phyloP scores from a whole-genome alignment of 1,140 invertebrate species.

The Plodia interpunctella region DNA sequence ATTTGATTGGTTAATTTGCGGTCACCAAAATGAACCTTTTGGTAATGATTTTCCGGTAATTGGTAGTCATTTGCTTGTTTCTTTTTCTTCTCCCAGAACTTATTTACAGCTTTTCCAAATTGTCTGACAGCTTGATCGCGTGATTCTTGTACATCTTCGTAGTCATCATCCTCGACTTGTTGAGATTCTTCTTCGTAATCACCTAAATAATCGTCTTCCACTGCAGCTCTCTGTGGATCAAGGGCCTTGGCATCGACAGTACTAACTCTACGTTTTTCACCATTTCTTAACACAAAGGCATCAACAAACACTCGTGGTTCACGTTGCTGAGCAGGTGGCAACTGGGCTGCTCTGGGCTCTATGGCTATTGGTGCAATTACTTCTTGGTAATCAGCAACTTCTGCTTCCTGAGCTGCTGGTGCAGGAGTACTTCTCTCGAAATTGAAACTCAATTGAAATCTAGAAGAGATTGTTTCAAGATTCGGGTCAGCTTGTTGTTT shows the following conservation, averaged over 20 bases:
- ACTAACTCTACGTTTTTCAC: constrained; percentile 54
- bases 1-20: constrained; percentile 43
- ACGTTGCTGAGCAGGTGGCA: constrained; percentile 43
- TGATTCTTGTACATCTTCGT: constrained; percentile 59
- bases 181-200: constrained; percentile 58
- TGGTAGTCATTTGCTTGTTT: constrained; percentile 26
- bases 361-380: constrained; percentile 36
- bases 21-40: constrained; percentile 64
- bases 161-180: constrained; percentile 54
- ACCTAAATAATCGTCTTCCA: constrained; percentile 53
- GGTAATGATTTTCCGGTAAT: constrained; percentile 45
- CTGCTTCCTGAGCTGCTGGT: constrained; percentile 28
- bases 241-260: constrained; percentile 59
- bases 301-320: constrained; percentile 69
- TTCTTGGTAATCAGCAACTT: constrained; percentile 25
- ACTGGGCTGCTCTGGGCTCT: constrained; percentile 43
- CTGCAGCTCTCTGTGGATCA: constrained; percentile 32
- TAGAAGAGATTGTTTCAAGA: constrained; percentile 55
- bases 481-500: constrained; percentile 43
- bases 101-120: constrained; percentile 59
- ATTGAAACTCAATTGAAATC: constrained; percentile 57
- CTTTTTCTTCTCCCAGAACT: constrained; percentile 60
- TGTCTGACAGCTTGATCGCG: constrained; percentile 53
- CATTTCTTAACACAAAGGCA: constrained; percentile 68
- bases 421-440: constrained; percentile 44